Evolutionary conservation across 2,797 vertebrate genomes (phyloP).

Genomic region (Ibycter americanus): DNA sequence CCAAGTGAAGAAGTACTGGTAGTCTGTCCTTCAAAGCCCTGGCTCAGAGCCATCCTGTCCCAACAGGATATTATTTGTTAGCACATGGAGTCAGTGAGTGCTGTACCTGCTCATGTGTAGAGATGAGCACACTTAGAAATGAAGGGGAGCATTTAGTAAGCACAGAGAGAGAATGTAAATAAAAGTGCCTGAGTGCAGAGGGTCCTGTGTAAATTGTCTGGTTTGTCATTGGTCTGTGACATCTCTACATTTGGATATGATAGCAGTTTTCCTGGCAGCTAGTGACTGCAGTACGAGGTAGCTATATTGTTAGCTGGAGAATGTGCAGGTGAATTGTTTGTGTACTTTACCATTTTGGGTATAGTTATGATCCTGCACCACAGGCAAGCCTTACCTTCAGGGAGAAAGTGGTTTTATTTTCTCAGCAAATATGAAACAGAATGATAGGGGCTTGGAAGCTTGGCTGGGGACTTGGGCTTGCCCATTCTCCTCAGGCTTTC

Average conservation of each 20-base stretch:
- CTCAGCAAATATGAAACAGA: not conserved
- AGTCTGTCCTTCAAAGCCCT: not conserved
- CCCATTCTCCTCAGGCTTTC: not conserved
- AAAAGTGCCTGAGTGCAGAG: not conserved
- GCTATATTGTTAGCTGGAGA: not conserved
- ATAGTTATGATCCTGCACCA: not conserved
- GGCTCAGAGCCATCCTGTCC: not conserved
- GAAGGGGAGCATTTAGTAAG: not conserved
- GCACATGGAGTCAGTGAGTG: not conserved
- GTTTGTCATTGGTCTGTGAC: not conserved
- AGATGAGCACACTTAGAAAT: not conserved
- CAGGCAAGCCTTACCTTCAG: not conserved
- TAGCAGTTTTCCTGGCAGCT: not conserved
- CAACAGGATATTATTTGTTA: not conserved
- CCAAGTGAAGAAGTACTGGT: not conserved
- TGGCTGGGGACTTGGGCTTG: not conserved
- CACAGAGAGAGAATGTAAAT: too few relatives aligned
- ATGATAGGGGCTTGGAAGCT: not conserved
- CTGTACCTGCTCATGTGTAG: not conserved
- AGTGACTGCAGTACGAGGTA: not conserved
- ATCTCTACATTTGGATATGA: not conserved
- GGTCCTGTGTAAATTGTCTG: accelerated
- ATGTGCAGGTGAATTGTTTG: not conserved
- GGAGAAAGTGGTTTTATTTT: not conserved
- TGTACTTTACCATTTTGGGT: not conserved